Percentiles rank a stretch among this genome's conserved stretches.
Evolutionary conservation across 2,113 vertebrate genomes (phyloP).

Genomic region (Coptodon bakossiorum): DNA sequence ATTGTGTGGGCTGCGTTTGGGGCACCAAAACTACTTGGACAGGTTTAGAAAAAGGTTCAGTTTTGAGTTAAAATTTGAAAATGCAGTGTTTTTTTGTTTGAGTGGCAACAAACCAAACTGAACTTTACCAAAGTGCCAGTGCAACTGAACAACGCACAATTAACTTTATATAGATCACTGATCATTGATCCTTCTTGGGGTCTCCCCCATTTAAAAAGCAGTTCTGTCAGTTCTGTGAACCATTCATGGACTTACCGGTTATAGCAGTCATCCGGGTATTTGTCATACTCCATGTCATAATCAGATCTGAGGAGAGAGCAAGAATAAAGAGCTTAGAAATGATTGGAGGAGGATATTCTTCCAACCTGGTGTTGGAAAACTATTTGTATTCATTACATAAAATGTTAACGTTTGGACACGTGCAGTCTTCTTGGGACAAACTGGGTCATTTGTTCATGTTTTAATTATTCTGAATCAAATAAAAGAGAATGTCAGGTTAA

Average conservation of each 20-base stretch:
- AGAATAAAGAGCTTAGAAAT: neutral
- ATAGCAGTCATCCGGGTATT: conserved; percentile 2
- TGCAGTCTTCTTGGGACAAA: neutral
- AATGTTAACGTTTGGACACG: fast-evolving
- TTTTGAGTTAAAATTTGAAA: neutral
- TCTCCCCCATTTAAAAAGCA: fast-evolving
- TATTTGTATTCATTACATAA: neutral
- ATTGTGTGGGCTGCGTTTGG: neutral
- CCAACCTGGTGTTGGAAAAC: neutral
- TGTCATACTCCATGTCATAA: conserved; percentile 26
- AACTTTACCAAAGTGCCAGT: neutral
- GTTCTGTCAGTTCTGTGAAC: neutral
- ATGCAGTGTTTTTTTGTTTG: neutral
- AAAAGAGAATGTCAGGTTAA: neutral
- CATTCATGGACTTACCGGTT: neutral
- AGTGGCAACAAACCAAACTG: neutral
- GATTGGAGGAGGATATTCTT: neutral
- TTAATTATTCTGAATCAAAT: neutral
- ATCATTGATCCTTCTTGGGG: neutral
- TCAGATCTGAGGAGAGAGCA: conserved; percentile 18
- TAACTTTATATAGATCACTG: neutral
- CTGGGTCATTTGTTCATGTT: neutral
- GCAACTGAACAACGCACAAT: neutral
- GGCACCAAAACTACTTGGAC: neutral
- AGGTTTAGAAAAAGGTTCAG: fast-evolving